These are phyloP conservation scores for Platyura marginata DNA, from an alignment of 1,140 invertebrate genomes.

Conservation along the genomic window DNA sequence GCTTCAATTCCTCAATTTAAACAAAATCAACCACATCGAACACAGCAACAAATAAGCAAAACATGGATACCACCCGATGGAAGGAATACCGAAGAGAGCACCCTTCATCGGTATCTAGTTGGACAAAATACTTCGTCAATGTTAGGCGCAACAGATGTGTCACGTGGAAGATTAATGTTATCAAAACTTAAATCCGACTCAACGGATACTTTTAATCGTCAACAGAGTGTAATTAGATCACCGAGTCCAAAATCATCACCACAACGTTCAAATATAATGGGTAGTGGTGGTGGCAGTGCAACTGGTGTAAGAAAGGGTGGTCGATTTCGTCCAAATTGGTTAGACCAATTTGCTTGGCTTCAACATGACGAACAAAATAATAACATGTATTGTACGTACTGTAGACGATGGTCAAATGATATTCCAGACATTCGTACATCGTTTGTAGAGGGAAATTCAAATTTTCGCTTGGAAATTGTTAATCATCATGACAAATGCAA, in stretches of 20 bases:
- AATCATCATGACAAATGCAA: slow-evolving; percentile 61
- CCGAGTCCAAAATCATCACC: slow-evolving; percentile 1
- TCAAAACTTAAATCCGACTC: background rate
- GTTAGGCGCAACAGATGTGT: too few species aligned
- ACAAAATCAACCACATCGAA: background rate
- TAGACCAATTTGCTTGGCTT: slow-evolving; percentile 44
- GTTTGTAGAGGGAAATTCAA: slow-evolving; percentile 52
- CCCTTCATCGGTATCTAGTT: background rate
- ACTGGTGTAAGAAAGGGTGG: slow-evolving; percentile 31
- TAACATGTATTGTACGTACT: slow-evolving; percentile 52
- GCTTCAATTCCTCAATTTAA: background rate
- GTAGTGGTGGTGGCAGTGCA: slow-evolving; percentile 1
- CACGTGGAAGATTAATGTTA: too few species aligned
- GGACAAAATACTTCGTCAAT: too few species aligned
- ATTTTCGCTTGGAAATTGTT: slow-evolving; percentile 53
- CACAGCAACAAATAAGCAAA: background rate
- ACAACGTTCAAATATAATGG: background rate
- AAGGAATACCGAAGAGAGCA: background rate
- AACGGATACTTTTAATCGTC: background rate
- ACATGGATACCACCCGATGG: slow-evolving; percentile 3
- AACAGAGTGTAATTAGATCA: background rate
- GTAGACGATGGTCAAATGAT: slow-evolving; percentile 46
- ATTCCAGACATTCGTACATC: slow-evolving; percentile 50
- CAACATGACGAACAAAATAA: slow-evolving; percentile 44
- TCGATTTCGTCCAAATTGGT: slow-evolving; percentile 41